Evolutionary conservation across 2,888 invertebrate species (phyloP), one percentile per base, ranked within the genome.

Genomic region (Drosophila neutralis): DNA sequence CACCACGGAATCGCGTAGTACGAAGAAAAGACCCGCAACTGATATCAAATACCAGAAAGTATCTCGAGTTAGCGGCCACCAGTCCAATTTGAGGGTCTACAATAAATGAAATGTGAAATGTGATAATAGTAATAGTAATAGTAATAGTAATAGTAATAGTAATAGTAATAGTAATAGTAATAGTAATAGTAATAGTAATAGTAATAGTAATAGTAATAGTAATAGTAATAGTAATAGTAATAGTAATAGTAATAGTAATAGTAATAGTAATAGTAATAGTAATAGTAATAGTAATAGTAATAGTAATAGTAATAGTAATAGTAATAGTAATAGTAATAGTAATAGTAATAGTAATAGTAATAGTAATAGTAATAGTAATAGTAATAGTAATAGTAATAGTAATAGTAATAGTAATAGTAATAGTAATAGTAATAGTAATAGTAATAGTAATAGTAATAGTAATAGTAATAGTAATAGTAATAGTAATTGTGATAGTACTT

Each of bases 21-120:
- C 36, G 1, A 0, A 1, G 3, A 67, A 62, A 0, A 89, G 72
- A 2, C n/a, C 0, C 0, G 11, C 0, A 2, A 85, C 63, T 8
- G 85, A 56, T 15, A 74, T 0, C 2, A 79, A 4, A 58, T 82
- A 85, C 85, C 85, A 85, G 0, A 61, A 1, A 1, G 36, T 56
- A 56, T 85, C 85, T n/a, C 85, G 57, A 1, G 80, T 61, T 6
- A 89, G 53, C 6, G 85, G 89, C 89, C 89, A 85, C 89, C 87
- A 85, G 18, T 75, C 72, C 54, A 85, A 29, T 18, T 70, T 40
- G 0, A 18, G 11, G 11, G 35, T 0, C 82, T 42, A 11, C 21
- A 11, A 21, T 11, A 38, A n/a, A 8, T n/a, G 18, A 4, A 38
- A 38, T 7, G 38, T 38, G 1, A 38, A 10, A 31, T 31, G 10